A percentile compares a stretch with the other conserved stretches of the same genome.
Evolutionary conservation across 2,113 vertebrate species (phyloP).

Genomic region (Corynorhinus townsendii): DNA sequence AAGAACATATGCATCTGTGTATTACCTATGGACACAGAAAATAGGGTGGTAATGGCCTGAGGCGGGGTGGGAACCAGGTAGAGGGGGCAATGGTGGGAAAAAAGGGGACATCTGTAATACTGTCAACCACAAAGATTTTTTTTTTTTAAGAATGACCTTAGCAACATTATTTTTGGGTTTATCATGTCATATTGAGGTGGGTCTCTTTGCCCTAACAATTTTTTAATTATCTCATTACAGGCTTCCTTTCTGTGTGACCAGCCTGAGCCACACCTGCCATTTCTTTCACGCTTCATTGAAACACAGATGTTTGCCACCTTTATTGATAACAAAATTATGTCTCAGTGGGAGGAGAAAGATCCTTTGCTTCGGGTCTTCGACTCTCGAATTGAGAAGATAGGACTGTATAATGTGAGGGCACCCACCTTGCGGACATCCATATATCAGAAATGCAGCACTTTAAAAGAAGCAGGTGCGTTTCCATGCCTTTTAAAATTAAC

Average conservation of each 20-base stretch:
- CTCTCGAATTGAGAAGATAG: conserved; percentile 90
- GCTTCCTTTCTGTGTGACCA: conserved; percentile 97
- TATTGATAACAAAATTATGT: conserved; percentile 96
- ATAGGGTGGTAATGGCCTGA: too few species aligned
- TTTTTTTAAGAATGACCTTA: background rate
- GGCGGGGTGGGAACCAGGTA: too few species aligned
- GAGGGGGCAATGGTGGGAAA: too few species aligned
- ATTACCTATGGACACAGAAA: too few species aligned
- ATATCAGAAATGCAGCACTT: conserved; percentile 90
- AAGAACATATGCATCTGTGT: too few species aligned
- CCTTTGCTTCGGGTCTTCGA: conserved; percentile 93
- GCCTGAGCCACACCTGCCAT: conserved; percentile 90
- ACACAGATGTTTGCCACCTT: conserved; percentile 99
- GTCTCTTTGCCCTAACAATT: background rate
- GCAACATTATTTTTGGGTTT: background rate
- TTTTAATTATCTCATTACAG: conserved; percentile 80
- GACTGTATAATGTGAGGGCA: conserved; percentile 87
- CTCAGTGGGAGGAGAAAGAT: conserved; percentile 96
- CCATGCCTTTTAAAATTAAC: background rate
- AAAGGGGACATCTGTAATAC: too few species aligned
- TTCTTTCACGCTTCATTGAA: conserved; percentile 97
- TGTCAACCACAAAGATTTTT: too few species aligned
- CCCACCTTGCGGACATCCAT: conserved; percentile 85
- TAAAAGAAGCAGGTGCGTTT: conserved; percentile 91
- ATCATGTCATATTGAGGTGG: background rate